A percentile compares a stretch with the other conserved stretches of the same genome.
These are phyloP conservation scores for Paraplagusia blochii DNA, from an alignment of 2,113 vertebrate genomes.

Conservation along the genomic window DNA sequence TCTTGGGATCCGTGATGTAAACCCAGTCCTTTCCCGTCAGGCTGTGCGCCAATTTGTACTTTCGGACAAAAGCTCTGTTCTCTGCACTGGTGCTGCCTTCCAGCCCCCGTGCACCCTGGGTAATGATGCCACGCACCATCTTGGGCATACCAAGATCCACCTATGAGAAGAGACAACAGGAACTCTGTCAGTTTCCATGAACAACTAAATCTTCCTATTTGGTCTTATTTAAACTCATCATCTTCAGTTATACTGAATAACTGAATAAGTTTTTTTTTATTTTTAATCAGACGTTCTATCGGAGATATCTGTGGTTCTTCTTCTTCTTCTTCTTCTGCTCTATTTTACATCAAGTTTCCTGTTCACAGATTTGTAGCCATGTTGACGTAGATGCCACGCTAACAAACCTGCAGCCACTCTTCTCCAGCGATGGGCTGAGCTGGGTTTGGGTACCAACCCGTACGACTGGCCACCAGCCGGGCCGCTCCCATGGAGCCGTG, in stretches of 20 bases:
- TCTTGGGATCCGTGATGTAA: conserved; percentile 86
- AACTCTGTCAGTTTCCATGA: background rate
- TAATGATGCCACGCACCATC: conserved; percentile 88
- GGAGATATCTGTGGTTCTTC: background rate
- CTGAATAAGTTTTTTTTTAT: no score
- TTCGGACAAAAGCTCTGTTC: conserved; percentile 92
- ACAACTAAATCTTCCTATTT: no score
- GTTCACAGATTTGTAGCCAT: no score
- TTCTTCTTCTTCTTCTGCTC: background rate
- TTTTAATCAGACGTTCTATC: no score
- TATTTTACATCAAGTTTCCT: background rate
- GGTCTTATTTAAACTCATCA: no score
- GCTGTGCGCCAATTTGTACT: conserved; percentile 94
- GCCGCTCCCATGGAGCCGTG: conserved; percentile 90
- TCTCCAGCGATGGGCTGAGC: conserved; percentile 88
- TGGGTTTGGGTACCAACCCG: conserved; percentile 90
- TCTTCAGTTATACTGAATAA: no score
- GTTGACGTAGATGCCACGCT: no score
- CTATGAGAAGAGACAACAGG: conserved; percentile 34
- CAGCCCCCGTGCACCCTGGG: conserved; percentile 91
- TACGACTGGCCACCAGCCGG: conserved; percentile 91
- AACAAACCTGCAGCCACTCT: conserved; percentile 87
- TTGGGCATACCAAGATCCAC: conserved; percentile 87
- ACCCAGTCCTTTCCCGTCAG: conserved; percentile 91
- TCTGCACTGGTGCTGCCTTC: conserved; percentile 86